These are phyloP conservation scores for Athene noctua DNA, from an alignment of 2,113 vertebrate species.

Conservation along the genomic window DNA sequence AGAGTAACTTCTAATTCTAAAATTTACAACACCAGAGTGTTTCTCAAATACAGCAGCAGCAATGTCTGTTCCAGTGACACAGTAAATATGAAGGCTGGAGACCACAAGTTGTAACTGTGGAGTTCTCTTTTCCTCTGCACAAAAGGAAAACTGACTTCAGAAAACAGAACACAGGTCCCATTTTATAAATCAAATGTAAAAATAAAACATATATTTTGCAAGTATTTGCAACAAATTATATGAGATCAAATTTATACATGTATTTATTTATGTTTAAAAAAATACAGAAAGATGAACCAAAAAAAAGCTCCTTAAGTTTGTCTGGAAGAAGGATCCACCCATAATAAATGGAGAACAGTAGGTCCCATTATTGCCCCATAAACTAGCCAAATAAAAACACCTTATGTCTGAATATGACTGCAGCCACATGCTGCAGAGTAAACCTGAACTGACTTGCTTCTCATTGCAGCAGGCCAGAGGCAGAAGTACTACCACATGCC, in stretches of 20 bases:
- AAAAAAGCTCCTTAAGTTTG: accelerated
- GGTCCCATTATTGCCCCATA: neutral
- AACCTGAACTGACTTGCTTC: neutral
- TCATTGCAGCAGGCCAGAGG: neutral
- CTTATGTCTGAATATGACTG: neutral
- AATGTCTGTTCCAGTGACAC: neutral
- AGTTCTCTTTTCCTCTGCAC: neutral
- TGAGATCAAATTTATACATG: neutral
- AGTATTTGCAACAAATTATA: neutral
- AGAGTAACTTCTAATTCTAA: slow-evolving; percentile 1
- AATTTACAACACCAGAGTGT: slow-evolving; percentile 10
- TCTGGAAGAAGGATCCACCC: neutral
- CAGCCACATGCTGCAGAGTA: neutral
- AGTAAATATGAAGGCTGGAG: neutral
- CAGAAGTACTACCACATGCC: neutral
- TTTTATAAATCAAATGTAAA: neutral
- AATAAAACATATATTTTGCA: neutral
- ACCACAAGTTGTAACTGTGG: neutral
- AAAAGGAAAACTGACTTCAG: neutral
- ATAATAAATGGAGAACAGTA: neutral
- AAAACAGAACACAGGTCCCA: neutral
- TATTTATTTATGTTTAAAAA: neutral
- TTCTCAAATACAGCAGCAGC: neutral
- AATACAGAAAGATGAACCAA: neutral
- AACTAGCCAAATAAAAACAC: neutral